phyloP scores from a whole-genome alignment of 2,888 invertebrate species.

The Amaurobius ferox region DNA sequence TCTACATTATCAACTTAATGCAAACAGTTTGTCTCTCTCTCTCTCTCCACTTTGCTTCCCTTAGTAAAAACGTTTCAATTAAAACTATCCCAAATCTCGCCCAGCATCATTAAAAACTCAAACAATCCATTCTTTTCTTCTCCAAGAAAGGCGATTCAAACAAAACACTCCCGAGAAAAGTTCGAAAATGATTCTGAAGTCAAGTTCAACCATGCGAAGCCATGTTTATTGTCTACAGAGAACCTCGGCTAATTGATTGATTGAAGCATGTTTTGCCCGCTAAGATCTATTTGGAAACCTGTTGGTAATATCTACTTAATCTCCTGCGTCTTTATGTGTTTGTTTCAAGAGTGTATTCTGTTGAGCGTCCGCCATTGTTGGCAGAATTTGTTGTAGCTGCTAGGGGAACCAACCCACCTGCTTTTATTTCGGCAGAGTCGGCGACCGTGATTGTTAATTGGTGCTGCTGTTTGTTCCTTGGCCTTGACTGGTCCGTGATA shows the following conservation, averaged over 20 bases:
- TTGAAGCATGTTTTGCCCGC: slow-evolving; percentile 25
- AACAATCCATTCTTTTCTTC: neutral
- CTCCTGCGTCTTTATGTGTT: slow-evolving; percentile 7
- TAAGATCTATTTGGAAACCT: slow-evolving; percentile 23
- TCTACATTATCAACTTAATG: too few species aligned
- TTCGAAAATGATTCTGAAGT: neutral
- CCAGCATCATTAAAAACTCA: neutral
- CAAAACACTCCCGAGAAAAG: neutral
- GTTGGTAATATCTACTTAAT: slow-evolving; percentile 30
- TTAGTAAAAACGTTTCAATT: too few species aligned
- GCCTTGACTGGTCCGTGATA: too few species aligned
- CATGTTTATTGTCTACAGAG: slow-evolving; percentile 7
- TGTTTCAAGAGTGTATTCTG: neutral
- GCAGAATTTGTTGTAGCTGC: neutral
- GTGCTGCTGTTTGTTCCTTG: too few species aligned
- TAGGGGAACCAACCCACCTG: neutral
- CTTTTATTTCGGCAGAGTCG: neutral
- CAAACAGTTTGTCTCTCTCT: too few species aligned
- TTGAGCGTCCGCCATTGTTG: neutral
- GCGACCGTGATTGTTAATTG: neutral
- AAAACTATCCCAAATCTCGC: neutral
- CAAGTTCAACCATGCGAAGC: neutral
- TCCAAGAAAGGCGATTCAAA: neutral
- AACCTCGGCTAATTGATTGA: slow-evolving; percentile 29
- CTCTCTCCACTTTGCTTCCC: too few species aligned